Evolutionary conservation across 2,888 invertebrate species (phyloP).

Genomic region (Tachina fera): DNA sequence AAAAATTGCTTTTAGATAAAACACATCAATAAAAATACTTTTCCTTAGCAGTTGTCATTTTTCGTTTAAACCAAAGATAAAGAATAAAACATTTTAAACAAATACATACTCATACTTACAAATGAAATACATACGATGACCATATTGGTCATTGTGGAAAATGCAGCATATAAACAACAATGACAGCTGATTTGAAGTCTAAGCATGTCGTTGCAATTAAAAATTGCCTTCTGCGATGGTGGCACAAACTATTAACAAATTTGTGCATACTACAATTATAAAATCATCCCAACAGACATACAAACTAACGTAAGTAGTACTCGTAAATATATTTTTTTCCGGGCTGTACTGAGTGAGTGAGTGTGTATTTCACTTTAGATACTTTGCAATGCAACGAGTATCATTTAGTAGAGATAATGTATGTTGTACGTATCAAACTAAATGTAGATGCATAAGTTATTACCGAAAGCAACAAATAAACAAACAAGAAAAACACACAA

Average conservation of each 20-base stretch:
- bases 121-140: slow-evolving; percentile 32
- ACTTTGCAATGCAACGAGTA: slow-evolving; percentile 62
- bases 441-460: slow-evolving; percentile 64
- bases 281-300: slow-evolving; percentile 32
- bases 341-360: slow-evolving; percentile 7
- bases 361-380: slow-evolving; percentile 16
- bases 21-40: slow-evolving; percentile 46
- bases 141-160: slow-evolving; percentile 58
- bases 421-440: slow-evolving; percentile 58
- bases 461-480: slow-evolving; percentile 43
- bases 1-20: slow-evolving; percentile 35
- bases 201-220: slow-evolving; percentile 81
- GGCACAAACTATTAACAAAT: slow-evolving; percentile 60
- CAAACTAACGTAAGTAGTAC: neutral
- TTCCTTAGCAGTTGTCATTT: slow-evolving; percentile 36
- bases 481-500: neutral
- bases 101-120: slow-evolving; percentile 19
- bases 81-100: slow-evolving; percentile 46
- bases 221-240: slow-evolving; percentile 80
- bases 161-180: slow-evolving; percentile 61
- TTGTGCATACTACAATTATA: neutral
- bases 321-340: slow-evolving; percentile 17
- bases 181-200: slow-evolving; percentile 78
- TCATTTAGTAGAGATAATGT: slow-evolving; percentile 66
- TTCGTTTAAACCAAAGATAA: slow-evolving; percentile 24